Conservation (phyloP, 1,140 invertebrate species). For the Formica exsecta region DNA sequence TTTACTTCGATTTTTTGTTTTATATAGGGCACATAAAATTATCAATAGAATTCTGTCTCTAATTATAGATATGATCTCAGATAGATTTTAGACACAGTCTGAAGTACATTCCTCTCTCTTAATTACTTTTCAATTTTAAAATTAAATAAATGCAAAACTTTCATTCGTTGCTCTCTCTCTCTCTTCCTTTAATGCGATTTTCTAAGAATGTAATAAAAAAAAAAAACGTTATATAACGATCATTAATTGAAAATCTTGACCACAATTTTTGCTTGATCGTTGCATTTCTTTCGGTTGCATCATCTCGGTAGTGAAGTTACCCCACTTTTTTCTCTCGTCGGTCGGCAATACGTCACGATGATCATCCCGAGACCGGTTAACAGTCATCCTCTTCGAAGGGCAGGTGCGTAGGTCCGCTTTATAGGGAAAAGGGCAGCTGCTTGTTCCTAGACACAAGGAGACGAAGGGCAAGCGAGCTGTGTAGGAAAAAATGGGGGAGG, state of each 20-base stretch:
- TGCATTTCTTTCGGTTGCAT: constrained; percentile 15
- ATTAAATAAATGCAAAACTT: too few relatives aligned
- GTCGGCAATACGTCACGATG: constrained; percentile 42
- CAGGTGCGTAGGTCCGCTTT: constrained; percentile 78
- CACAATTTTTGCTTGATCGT: not conserved
- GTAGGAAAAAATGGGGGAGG: constrained; percentile 28
- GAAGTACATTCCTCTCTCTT: not conserved
- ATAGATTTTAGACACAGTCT: not conserved
- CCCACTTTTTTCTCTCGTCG: constrained; percentile 5
- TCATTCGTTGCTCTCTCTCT: too few relatives aligned
- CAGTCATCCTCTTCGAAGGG: constrained; percentile 74
- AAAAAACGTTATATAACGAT: not conserved
- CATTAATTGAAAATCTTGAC: constrained; percentile 5
- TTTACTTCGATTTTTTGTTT: too few relatives aligned
- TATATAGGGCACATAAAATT: too few relatives aligned
- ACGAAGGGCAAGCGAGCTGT: constrained; percentile 66
- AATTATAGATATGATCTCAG: too few relatives aligned
- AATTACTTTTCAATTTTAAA: not conserved
- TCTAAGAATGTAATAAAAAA: not conserved
- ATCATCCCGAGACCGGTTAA: constrained; percentile 67
- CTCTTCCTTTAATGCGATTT: not conserved
- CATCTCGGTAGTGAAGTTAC: constrained; percentile 3
- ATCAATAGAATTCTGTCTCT: too few relatives aligned
- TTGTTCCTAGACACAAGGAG: constrained; percentile 74
- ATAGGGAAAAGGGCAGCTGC: constrained; percentile 72